Evolutionary conservation across 2,113 vertebrate genomes (phyloP).

Genomic region (Diadophis punctatus): DNA sequence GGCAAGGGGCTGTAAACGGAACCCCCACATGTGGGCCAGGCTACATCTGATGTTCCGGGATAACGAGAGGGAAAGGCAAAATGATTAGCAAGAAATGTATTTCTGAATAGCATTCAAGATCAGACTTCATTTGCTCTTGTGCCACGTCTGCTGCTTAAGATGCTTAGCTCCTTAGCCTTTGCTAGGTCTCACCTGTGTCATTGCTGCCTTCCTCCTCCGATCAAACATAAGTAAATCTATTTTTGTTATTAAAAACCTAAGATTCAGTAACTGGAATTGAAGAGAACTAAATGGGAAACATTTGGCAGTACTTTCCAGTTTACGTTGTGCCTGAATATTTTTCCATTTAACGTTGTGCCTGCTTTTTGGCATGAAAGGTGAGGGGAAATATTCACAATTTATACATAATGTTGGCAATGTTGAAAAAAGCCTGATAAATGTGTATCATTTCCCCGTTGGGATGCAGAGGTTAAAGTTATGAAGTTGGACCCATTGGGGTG

Average conservation of each 20-base stretch:
- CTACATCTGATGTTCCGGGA: not conserved
- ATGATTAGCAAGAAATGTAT: not conserved
- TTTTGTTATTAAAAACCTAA: not conserved
- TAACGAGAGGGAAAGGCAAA: not conserved
- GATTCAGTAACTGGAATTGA: not conserved
- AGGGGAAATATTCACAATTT: not conserved
- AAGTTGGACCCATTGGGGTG: not conserved
- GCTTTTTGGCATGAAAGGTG: not conserved
- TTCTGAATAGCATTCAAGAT: not conserved
- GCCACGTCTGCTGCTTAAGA: not conserved
- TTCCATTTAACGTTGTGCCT: not conserved
- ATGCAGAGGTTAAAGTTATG: not conserved
- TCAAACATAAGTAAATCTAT: not conserved
- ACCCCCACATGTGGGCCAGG: not conserved
- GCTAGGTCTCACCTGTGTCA: too few species aligned
- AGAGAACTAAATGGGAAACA: not conserved
- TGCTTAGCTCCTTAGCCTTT: not conserved
- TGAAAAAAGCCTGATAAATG: not conserved
- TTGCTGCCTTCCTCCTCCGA: not conserved
- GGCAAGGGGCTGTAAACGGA: not conserved
- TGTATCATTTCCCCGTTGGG: not conserved
- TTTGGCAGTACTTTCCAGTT: not conserved
- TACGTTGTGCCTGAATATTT: not conserved
- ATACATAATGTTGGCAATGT: not conserved
- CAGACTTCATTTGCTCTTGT: not conserved